Conservation (phyloP, 2,888 invertebrate species). For the Drosophila cracens region DNA sequence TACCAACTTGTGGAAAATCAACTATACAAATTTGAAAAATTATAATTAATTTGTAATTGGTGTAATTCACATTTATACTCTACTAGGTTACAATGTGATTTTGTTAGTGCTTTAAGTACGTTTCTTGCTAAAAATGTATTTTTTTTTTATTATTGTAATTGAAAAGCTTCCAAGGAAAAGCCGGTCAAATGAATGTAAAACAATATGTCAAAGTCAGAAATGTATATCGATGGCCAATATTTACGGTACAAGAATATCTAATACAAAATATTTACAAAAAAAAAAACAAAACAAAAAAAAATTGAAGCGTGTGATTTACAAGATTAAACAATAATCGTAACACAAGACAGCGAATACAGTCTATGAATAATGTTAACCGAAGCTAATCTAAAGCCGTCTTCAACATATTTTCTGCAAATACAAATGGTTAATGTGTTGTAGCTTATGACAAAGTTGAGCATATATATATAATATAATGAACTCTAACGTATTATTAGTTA, state of each 20-base stretch:
- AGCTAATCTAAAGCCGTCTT: slow-evolving; percentile 68
- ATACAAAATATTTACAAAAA: slow-evolving; percentile 58
- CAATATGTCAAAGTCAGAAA: slow-evolving; percentile 42
- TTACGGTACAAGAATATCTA: slow-evolving; percentile 45
- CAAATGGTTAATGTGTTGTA: slow-evolving; percentile 42
- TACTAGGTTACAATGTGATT: slow-evolving; percentile 75
- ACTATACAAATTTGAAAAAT: slow-evolving; percentile 28
- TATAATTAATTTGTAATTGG: slow-evolving; percentile 31
- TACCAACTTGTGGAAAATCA: slow-evolving; percentile 8
- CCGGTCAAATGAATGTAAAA: slow-evolving; percentile 28
- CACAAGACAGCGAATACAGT: slow-evolving; percentile 76
- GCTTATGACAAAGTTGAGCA: slow-evolving; percentile 62
- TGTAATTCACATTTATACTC: slow-evolving; percentile 57
- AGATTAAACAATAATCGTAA: slow-evolving; percentile 75
- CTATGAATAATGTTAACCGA: slow-evolving; percentile 60
- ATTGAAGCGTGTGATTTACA: slow-evolving; percentile 62
- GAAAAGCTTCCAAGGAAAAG: slow-evolving; percentile 52
- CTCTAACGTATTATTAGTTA: slow-evolving; percentile 62
- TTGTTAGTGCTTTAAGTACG: slow-evolving; percentile 74
- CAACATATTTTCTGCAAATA: slow-evolving; percentile 45
- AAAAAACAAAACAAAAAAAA: slow-evolving; percentile 1
- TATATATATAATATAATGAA: slow-evolving; percentile 53
- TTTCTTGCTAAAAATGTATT: slow-evolving; percentile 51
- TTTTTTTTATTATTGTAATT: slow-evolving; percentile 20
- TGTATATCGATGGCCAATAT: slow-evolving; percentile 46